Base-by-base conservation (phyloP, 1,140 invertebrate species). In the Lepidurus arcticus region DNA sequence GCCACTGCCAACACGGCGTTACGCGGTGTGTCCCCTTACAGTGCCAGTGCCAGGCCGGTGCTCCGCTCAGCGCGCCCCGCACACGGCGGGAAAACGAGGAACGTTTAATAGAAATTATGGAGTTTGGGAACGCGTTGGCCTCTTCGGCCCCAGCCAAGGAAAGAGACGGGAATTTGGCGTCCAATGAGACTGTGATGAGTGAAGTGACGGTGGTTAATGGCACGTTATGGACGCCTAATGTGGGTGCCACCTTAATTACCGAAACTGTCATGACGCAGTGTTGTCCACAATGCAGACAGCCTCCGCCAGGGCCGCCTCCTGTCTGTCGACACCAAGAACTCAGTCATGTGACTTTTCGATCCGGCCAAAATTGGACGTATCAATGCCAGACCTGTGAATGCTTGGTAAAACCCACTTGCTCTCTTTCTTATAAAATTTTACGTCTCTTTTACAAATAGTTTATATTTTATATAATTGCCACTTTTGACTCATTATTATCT, bases 301-400 rank as follows among this genome's bases (percentile, higher is more conserved):
- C 42, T 21, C n/a, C 47, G 53, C 81, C 80, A 78, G 78, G 80
- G 34, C 73, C 88, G 4, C 87, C 87, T 45, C 88, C 90, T 81
- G 89, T 90, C 76, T 95, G 93, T 83, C 88, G 86, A 47, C 93
- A 94, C 85, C 92, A 94, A 84, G 92, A 93, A 82, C 87, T 93
- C 81, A 87, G 90, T 79, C 88, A 92, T 82, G 88, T 93, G 78
- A 87, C 89, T 80, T 91, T 93, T 83, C 88, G 89, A 81, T 92
- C 91, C 84, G 93, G 93, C 44, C 92, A 95, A 84, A 88, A 89
- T 81, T 96, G 94, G 94, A 91, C 93, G 78, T 94, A 94, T 85
- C 91, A 94, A 83, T 96, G 94, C 85, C 92, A 94, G 86, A 93
- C 91, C 78, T 96, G 94, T 87, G 93, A 95, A 87, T 96, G 94